phyloP scores from a whole-genome alignment of 23 tunicate species.

The Phallusia fumigata region DNA sequence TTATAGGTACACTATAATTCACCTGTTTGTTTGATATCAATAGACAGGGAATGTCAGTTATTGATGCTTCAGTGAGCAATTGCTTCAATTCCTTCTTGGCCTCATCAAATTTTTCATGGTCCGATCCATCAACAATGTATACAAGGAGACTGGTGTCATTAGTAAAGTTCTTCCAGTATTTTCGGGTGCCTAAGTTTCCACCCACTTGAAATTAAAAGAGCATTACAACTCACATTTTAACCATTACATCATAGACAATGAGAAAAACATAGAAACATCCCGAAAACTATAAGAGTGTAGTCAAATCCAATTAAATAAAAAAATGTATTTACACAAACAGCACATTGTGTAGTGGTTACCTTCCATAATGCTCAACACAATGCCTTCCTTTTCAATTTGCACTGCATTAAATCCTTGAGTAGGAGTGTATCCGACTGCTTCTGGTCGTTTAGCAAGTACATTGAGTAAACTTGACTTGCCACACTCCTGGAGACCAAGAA shows the following conservation, averaged over 20 bases:
- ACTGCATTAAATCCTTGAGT: slow-evolving; percentile 57
- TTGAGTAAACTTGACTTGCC: slow-evolving; percentile 54
- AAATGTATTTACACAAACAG: too few species aligned
- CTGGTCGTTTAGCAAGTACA: slow-evolving; percentile 18
- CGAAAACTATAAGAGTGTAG: too few species aligned
- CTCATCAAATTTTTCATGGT: slow-evolving; percentile 15
- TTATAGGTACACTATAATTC: too few species aligned
- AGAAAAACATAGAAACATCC: too few species aligned
- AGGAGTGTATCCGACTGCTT: slow-evolving; percentile 19
- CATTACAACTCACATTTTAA: too few species aligned
- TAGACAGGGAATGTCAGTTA: slow-evolving; percentile 22
- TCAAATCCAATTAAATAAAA: too few species aligned
- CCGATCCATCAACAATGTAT: slow-evolving; percentile 49
- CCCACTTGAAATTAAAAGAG: slow-evolving; percentile 47
- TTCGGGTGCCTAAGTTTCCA: slow-evolving; percentile 21
- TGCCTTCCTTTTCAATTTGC: slow-evolving; percentile 31
- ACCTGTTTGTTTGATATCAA: slow-evolving; percentile 58
- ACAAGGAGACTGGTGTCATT: slow-evolving; percentile 25
- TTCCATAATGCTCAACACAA: slow-evolving; percentile 45
- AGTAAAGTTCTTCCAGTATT: slow-evolving; percentile 52
- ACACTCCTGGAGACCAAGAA: slow-evolving; percentile 38
- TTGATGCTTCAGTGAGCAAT: slow-evolving; percentile 9
- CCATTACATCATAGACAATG: too few species aligned
- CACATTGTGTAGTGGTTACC: too few species aligned
- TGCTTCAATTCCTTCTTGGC: slow-evolving; percentile 27